Evolutionary conservation across 1,140 invertebrate species (phyloP).

Genomic region (Bilobella aurantiaca): DNA sequence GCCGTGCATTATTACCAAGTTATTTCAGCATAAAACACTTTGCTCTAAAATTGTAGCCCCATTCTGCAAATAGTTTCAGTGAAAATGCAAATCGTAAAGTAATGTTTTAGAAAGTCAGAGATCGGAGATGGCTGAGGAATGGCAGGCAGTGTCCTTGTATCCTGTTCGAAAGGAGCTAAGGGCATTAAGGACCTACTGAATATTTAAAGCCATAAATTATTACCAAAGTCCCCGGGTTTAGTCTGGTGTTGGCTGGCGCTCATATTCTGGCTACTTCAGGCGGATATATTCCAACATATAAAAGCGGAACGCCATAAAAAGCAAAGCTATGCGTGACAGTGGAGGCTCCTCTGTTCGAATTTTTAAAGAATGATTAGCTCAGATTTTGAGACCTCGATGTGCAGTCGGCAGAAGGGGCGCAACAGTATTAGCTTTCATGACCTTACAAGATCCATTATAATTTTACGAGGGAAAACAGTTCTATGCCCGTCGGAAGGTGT

Average conservation of each 20-base stretch:
- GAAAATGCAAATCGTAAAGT: too few species aligned
- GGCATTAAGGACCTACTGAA: too few species aligned
- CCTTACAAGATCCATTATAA: neutral
- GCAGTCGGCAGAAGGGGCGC: neutral
- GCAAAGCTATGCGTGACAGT: too few species aligned
- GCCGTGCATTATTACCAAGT: neutral
- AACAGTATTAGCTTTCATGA: neutral
- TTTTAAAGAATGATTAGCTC: neutral
- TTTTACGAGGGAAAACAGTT: neutral
- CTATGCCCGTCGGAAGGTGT: neutral
- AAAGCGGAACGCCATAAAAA: too few species aligned
- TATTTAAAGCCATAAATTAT: slow-evolving; percentile 4
- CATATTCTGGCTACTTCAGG: too few species aligned
- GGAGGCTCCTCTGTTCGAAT: too few species aligned
- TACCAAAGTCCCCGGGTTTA: neutral
- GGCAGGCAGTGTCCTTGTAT: neutral
- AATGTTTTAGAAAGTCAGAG: neutral
- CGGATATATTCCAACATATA: too few species aligned
- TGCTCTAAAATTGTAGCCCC: too few species aligned
- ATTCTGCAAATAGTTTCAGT: too few species aligned
- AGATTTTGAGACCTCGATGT: neutral
- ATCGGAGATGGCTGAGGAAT: neutral
- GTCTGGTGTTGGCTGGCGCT: neutral
- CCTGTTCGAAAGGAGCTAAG: too few species aligned
- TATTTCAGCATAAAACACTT: too few species aligned